These are phyloP conservation scores for Pipra filicauda DNA, from an alignment of 2,113 vertebrate species.

Conservation along the genomic window DNA sequence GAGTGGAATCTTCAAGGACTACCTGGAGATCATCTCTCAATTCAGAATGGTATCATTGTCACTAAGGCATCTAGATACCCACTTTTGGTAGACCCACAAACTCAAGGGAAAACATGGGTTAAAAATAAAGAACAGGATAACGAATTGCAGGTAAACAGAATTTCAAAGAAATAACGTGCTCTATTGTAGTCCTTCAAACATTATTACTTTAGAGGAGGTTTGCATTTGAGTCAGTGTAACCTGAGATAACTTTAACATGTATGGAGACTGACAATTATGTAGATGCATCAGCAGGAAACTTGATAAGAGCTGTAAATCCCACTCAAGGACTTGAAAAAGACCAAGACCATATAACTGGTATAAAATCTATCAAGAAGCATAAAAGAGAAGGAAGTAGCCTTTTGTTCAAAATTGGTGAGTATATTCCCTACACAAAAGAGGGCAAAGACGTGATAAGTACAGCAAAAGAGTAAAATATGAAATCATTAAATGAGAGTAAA, in stretches of 20 bases:
- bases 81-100: conserved; percentile 78
- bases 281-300: neutral
- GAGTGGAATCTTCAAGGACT: conserved; percentile 80
- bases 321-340: neutral
- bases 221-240: neutral
- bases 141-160: conserved; percentile 70
- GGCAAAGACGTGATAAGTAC: neutral
- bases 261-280: neutral
- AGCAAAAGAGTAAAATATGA: neutral
- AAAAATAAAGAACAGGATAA: conserved; percentile 78
- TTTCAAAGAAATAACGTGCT: neutral
- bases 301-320: neutral
- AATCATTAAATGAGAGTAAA: neutral
- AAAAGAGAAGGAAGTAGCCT: neutral
- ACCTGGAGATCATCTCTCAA: conserved; percentile 77
- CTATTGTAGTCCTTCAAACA: neutral
- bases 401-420: neutral
- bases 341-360: neutral
- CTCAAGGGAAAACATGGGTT: conserved; percentile 80
- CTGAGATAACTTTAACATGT: neutral
- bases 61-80: conserved; percentile 80
- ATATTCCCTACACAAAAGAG: neutral
- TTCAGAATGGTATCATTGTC: conserved; percentile 82
- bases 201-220: neutral
- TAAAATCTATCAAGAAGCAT: neutral